Percentiles rank a stretch among this genome's conserved stretches.
Conservation (phyloP, 2,113 vertebrate genomes). For the Verasper variegatus region DNA sequence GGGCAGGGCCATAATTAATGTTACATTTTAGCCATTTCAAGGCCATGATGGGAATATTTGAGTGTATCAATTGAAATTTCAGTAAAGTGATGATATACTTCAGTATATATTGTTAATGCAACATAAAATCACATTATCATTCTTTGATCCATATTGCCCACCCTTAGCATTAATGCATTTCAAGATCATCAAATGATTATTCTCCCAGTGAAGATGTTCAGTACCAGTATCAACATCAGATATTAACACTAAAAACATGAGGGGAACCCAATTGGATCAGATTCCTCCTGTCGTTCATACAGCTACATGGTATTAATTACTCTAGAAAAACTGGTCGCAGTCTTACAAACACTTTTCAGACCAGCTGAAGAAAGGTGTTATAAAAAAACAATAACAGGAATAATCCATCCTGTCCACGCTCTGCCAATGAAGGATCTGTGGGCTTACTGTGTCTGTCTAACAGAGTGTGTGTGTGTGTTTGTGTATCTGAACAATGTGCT, state of each 20-base stretch:
- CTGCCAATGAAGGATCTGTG: conserved; percentile 16
- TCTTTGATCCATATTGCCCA: not conserved
- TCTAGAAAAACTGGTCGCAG: not conserved
- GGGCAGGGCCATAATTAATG: no score
- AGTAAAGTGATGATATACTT: not conserved
- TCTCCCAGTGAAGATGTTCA: not conserved
- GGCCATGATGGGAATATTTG: not conserved
- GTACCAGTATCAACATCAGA: conserved; percentile 21
- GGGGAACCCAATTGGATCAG: conserved; percentile 71
- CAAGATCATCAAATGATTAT: not conserved
- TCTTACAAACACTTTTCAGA: conserved; percentile 62
- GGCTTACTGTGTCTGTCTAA: conserved; percentile 15
- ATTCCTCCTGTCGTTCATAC: conserved; percentile 42
- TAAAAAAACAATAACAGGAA: conserved; percentile 10
- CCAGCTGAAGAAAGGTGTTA: conserved; percentile 73
- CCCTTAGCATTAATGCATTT: not conserved
- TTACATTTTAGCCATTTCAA: not conserved
- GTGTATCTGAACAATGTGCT: conserved; percentile 24
- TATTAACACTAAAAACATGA: conserved; percentile 58
- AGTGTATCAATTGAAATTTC: not conserved
- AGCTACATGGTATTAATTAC: conserved; percentile 66
- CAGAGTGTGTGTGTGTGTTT: conserved; percentile 29
- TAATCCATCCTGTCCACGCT: conserved; percentile 2
- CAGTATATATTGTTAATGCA: conserved; percentile 4
- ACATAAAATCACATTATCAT: not conserved